These are phyloP conservation scores for Petrolisthes manimaculis DNA, from an alignment of 2,888 invertebrate genomes.

Conservation along the genomic window DNA sequence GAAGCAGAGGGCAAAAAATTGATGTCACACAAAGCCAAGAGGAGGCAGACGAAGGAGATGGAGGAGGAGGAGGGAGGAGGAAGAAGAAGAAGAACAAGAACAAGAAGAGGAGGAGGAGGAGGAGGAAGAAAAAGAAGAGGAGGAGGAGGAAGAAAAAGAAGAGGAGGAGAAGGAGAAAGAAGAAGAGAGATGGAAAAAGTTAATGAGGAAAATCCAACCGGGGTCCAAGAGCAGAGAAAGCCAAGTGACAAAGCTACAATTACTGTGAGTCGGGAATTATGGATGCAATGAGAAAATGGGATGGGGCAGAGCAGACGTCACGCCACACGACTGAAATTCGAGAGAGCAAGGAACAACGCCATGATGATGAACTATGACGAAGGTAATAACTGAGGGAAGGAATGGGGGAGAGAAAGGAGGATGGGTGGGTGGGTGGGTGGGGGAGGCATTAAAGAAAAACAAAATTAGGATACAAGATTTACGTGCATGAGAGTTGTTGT, in stretches of 20 bases:
- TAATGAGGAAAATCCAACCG: too few relatives aligned
- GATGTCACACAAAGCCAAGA: background rate
- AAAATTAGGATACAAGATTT: too few relatives aligned
- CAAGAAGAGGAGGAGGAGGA: background rate
- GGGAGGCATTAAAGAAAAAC: background rate
- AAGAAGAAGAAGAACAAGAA: background rate
- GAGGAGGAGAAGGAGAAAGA: constrained; percentile 6
- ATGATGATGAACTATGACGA: background rate
- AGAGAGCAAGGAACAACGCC: background rate
- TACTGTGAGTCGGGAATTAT: background rate
- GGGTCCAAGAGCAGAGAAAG: too few relatives aligned
- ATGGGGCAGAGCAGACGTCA: background rate
- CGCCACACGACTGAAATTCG: background rate
- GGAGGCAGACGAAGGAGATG: background rate
- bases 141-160: too few relatives aligned
- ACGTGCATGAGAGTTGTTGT: background rate
- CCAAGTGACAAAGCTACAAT: too few relatives aligned
- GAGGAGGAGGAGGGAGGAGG: background rate
- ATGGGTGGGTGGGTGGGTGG: background rate
- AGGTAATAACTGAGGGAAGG: background rate
- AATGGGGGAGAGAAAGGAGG: background rate
- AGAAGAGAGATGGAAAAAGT: constrained; percentile 3
- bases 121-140: background rate
- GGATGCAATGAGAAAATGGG: background rate
- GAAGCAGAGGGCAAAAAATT: background rate